Percentiles rank a stretch among this genome's conserved stretches.
Conservation (phyloP, 2,113 vertebrate genomes). For the Peromyscus polionotus region DNA sequence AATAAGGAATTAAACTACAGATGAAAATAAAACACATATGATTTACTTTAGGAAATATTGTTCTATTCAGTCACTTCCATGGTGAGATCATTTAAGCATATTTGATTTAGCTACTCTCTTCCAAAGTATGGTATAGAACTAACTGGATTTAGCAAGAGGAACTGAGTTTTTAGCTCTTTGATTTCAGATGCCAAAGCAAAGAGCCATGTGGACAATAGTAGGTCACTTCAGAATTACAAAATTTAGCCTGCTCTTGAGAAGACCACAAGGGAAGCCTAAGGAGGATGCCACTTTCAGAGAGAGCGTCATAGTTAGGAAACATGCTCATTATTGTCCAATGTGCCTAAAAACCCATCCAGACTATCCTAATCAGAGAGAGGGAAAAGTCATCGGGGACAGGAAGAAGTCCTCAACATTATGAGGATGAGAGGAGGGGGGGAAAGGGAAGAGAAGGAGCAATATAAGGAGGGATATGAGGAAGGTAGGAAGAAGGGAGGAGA, state of each 20-base stretch:
- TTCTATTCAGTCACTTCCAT: conserved; percentile 10
- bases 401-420: not conserved
- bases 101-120: not conserved
- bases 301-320: not conserved
- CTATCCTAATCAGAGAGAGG: not conserved
- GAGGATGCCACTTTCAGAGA: not conserved
- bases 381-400: not conserved
- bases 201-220: not conserved
- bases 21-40: not conserved
- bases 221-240: not conserved
- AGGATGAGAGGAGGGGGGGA: not conserved
- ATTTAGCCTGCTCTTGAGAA: not conserved
- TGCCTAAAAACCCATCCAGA: not conserved
- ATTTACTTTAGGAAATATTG: conserved; percentile 14
- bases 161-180: not conserved
- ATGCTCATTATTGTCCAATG: not conserved
- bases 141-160: not conserved
- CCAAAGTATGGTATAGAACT: not conserved
- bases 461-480: not conserved
- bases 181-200: conserved; percentile 56
- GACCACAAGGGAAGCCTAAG: not conserved
- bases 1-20: not conserved
- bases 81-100: not conserved
- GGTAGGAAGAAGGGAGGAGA: not conserved
- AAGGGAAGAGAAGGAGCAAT: accelerated